Evolutionary conservation across 1,140 invertebrate genomes (phyloP).

Genomic region (Drosophila murphyi): DNA sequence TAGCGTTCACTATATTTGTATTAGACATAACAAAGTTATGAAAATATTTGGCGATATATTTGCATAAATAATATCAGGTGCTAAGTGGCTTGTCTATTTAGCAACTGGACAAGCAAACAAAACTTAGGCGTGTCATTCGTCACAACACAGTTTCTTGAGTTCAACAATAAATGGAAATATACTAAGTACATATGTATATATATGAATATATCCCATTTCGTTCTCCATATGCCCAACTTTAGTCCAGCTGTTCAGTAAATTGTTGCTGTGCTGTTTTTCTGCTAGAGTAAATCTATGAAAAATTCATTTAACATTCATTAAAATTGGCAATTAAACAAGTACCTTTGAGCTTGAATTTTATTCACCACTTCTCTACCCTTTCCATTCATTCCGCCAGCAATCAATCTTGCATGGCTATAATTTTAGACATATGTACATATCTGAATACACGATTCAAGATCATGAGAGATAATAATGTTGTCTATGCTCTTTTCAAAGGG

Average conservation of each 20-base stretch:
- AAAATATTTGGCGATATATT: slow-evolving; percentile 9
- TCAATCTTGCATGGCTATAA: slow-evolving; percentile 36
- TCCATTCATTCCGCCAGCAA: not conserved
- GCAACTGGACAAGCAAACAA: slow-evolving; percentile 7
- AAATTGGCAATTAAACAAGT: slow-evolving; percentile 41
- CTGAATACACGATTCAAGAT: slow-evolving; percentile 37
- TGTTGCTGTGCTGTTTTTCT: not conserved
- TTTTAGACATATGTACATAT: slow-evolving; percentile 16
- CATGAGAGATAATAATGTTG: slow-evolving; percentile 45
- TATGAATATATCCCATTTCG: no score
- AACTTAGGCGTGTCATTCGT: not conserved
- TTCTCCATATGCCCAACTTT: no score
- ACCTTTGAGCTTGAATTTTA: slow-evolving; percentile 6
- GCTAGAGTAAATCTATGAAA: slow-evolving; percentile 10
- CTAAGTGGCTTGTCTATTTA: slow-evolving; percentile 24
- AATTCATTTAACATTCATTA: slow-evolving; percentile 24
- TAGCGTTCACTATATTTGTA: slow-evolving; percentile 2
- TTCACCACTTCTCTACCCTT: not conserved
- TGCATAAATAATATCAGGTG: slow-evolving; percentile 25
- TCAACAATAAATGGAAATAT: not conserved
- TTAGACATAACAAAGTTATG: not conserved
- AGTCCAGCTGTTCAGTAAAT: no score
- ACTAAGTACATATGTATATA: not conserved
- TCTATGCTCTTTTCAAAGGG: slow-evolving; percentile 15
- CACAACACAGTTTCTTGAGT: not conserved